phyloP scores from a whole-genome alignment of 2,113 vertebrate species.

The Pseudorasbora parva region DNA sequence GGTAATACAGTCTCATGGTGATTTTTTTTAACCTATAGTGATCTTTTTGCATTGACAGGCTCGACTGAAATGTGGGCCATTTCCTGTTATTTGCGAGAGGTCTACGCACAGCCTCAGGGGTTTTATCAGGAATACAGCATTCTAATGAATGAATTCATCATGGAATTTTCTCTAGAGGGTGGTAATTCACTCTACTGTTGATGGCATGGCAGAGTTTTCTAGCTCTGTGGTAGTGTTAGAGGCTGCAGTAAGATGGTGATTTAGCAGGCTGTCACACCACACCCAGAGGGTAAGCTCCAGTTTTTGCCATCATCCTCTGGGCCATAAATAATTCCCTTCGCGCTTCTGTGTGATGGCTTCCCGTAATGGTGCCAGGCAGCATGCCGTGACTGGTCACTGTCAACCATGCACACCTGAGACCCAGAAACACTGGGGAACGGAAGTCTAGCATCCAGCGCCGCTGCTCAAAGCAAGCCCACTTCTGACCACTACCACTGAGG shows the following conservation, averaged over 20 bases:
- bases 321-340: slow-evolving; percentile 70
- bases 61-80: slow-evolving; percentile 60
- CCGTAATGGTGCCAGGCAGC: slow-evolving; percentile 71
- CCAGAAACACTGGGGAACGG: slow-evolving; percentile 45
- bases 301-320: slow-evolving; percentile 64
- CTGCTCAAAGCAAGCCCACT: slow-evolving; percentile 11
- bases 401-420: background rate
- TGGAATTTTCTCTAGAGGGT: slow-evolving; percentile 32
- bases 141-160: slow-evolving; percentile 31
- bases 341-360: slow-evolving; percentile 69
- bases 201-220: slow-evolving; percentile 9
- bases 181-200: slow-evolving; percentile 23
- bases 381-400: slow-evolving; percentile 65
- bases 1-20: slow-evolving; percentile 66
- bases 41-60: slow-evolving; percentile 62
- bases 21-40: slow-evolving; percentile 62
- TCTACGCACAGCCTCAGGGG: slow-evolving; percentile 38
- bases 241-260: slow-evolving; percentile 59
- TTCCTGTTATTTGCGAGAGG: slow-evolving; percentile 62
- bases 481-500: slow-evolving; percentile 5
- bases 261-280: slow-evolving; percentile 70
- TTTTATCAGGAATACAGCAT: slow-evolving; percentile 52
- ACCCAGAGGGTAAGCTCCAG: slow-evolving; percentile 59
- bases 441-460: slow-evolving; percentile 43
- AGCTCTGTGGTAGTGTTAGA: background rate